Evolutionary conservation across 2,797 vertebrate genomes (phyloP), one percentile per base, ranked within the genome.

Genomic region (Serranus cabrilla): DNA sequence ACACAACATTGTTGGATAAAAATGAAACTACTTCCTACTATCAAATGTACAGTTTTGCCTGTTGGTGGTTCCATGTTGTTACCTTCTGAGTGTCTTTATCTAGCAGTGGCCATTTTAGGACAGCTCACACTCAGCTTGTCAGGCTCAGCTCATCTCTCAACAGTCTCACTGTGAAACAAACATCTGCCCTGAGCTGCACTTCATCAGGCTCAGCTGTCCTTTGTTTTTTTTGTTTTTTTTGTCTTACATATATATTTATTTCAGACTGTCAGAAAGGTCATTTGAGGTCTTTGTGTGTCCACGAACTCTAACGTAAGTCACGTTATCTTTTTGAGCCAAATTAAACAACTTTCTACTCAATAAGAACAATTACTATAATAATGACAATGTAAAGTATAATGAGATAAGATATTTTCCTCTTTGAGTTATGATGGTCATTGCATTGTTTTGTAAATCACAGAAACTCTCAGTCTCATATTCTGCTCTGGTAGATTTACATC

Each of bases 131-230:
- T 70, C 58, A 52, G 64, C 50, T 52, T 2, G 47, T 47, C 73
- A 64, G 47, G 9, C 49, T 80, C 68, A 54, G 77, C 57, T 87
- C 65, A 59, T 71, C 65, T 63, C 82, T 74, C 74, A 63, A 55
- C 71, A 47, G 43, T 13, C 40, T 16, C 42, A 57, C 37, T 18
- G 23, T 65, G 17, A 73, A 65, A 56, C 50, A 55, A 39, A 9
- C 31, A 4, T 11, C 64, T 10, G 47, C 11, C 21, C 14, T 51
- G 40, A 71, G 54, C 57, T 69, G 20, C 47, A 71, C 11, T 12
- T 56, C 42, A 14, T 61, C 51, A 57, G 63, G 20, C 64, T 74
- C 60, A 4, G 11, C 12, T 74, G 40, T 52, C 54, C 21, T 52
- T 25, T 70, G 58, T n/a, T n/a, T n/a, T n/a, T n/a, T n/a, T n/a